These are phyloP conservation scores for Drosophila silvestris DNA, from an alignment of 2,888 invertebrate species.

Conservation along the genomic window DNA sequence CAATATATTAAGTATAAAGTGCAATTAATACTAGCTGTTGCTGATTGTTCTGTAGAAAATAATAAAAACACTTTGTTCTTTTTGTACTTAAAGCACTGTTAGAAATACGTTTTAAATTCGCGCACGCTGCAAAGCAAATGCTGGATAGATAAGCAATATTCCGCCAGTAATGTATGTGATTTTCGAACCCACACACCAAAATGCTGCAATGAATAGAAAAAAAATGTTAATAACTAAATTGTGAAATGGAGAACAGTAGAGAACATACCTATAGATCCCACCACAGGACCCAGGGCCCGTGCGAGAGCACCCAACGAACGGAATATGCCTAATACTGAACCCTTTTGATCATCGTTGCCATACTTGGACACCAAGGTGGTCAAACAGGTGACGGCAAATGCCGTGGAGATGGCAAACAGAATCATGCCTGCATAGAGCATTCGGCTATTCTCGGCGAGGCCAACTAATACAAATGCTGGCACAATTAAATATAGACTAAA, in stretches of 20 bases:
- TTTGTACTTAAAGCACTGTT: conserved; percentile 36
- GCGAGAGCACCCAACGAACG: conserved; percentile 97
- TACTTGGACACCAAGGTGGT: conserved; percentile 96
- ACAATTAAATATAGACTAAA: conserved; percentile 93
- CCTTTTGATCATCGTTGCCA: conserved; percentile 93
- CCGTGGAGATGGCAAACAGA: conserved; percentile 94
- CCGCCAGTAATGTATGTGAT: conserved; percentile 94
- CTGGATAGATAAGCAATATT: conserved; percentile 90
- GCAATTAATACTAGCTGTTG: conserved; percentile 64
- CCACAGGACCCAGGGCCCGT: conserved; percentile 95
- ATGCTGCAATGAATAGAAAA: conserved; percentile 87
- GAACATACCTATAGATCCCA: conserved; percentile 91
- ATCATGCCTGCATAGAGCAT: conserved; percentile 93
- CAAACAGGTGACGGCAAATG: conserved; percentile 97
- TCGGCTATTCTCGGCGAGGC: conserved; percentile 87
- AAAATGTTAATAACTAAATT: conserved; percentile 13
- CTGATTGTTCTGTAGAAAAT: conserved; percentile 32
- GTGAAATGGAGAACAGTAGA: neutral
- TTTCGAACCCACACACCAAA: conserved; percentile 95
- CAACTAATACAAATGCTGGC: conserved; percentile 94
- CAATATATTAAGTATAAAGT: conserved; percentile 53
- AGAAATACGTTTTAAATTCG: conserved; percentile 55
- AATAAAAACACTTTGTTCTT: conserved; percentile 38
- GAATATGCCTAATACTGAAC: conserved; percentile 96
- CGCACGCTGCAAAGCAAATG: conserved; percentile 87